A percentile compares a stretch with the other conserved stretches of the same genome.
These are phyloP conservation scores for Nymphalis c-album DNA, from an alignment of 2,888 invertebrate genomes.

Conservation along the genomic window DNA sequence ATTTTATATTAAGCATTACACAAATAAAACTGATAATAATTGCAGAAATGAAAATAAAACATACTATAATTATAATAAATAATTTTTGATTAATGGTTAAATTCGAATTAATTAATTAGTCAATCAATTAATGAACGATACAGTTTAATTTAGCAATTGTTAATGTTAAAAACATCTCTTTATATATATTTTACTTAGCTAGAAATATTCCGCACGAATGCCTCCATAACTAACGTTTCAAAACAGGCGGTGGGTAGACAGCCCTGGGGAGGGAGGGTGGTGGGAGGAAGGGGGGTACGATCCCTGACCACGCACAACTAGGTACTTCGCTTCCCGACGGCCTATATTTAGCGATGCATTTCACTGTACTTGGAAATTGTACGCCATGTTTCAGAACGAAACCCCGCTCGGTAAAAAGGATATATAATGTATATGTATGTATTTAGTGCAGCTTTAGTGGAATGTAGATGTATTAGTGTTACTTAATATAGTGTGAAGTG, in stretches of 20 bases:
- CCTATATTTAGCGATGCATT: constrained; percentile 77
- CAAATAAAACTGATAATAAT: background rate
- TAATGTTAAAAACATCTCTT: background rate
- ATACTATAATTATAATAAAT: background rate
- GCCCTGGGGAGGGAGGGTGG: constrained; percentile 43
- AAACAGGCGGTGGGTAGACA: constrained; percentile 36
- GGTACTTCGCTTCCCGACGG: constrained; percentile 53
- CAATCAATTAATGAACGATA: background rate
- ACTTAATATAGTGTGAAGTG: background rate
- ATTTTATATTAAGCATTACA: no score
- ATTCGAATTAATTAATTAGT: background rate
- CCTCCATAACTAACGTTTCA: constrained; percentile 16
- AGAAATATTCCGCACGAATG: constrained; percentile 20
- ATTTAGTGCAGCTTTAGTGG: background rate
- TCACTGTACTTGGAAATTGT: constrained; percentile 48
- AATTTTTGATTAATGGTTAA: background rate
- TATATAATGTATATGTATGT: background rate
- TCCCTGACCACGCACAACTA: constrained; percentile 77
- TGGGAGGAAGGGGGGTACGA: constrained; percentile 51
- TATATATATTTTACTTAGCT: constrained; percentile 20
- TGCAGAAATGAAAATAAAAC: background rate
- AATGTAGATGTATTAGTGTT: background rate
- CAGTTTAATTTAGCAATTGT: background rate
- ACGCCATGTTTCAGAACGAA: constrained; percentile 42
- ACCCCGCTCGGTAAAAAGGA: constrained; percentile 26